These are phyloP conservation scores for Onychomys arenicola DNA, from an alignment of 2,797 vertebrate species.

Conservation along the genomic window DNA sequence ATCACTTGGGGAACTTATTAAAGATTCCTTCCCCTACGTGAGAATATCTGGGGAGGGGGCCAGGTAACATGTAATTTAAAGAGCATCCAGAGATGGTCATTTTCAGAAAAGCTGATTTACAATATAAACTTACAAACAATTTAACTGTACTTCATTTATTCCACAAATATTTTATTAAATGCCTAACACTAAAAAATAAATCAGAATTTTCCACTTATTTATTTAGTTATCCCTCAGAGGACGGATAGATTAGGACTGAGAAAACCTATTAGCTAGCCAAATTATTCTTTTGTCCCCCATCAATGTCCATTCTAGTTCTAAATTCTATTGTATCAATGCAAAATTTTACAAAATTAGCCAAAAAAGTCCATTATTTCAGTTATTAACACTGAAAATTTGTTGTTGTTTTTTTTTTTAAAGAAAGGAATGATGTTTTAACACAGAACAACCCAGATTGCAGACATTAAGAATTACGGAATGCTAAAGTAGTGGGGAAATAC, in stretches of 20 bases:
- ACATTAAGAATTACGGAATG: neutral
- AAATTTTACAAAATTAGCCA: slow-evolving; percentile 50
- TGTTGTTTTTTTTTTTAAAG: neutral
- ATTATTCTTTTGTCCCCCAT: neutral
- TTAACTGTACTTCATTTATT: slow-evolving; percentile 33
- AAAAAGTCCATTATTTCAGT: slow-evolving; percentile 19
- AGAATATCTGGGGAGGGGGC: slow-evolving; percentile 42
- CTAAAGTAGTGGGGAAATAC: neutral
- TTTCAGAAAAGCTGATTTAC: slow-evolving; percentile 64
- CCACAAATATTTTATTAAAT: slow-evolving; percentile 50
- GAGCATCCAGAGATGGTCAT: slow-evolving; percentile 28
- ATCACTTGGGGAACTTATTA: slow-evolving; percentile 56
- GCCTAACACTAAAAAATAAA: neutral
- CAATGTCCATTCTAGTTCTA: neutral
- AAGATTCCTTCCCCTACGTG: slow-evolving; percentile 49
- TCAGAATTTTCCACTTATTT: slow-evolving; percentile 43
- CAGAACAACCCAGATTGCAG: neutral
- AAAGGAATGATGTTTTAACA: neutral
- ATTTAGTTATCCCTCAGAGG: neutral
- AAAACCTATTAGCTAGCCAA: slow-evolving; percentile 2
- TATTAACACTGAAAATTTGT: slow-evolving; percentile 45
- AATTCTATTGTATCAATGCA: slow-evolving; percentile 7
- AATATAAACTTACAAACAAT: slow-evolving; percentile 58
- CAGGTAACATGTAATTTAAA: slow-evolving; percentile 68
- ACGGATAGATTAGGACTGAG: neutral